Evolutionary conservation across 2,888 invertebrate species (phyloP), one percentile per base, ranked within the genome.

Genomic region (Orchestes rusci): DNA sequence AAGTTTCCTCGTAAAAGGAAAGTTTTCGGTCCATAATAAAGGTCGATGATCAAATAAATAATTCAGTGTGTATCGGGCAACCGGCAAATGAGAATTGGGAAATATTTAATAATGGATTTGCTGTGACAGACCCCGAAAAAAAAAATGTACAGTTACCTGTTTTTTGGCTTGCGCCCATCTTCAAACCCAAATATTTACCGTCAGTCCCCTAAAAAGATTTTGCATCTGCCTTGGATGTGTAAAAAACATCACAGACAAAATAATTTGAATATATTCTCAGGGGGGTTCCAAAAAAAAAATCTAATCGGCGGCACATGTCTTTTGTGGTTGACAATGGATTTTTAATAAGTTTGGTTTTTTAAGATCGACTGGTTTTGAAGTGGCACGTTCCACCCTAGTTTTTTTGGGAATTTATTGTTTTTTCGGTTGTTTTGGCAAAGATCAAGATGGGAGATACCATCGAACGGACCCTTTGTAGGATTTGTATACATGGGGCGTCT

Each of bases 21-120:
- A 48, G 36, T 39, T 41, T 41, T 36, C 35, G 19, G 39, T 28
- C n/a, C n/a, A 39, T 43, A 48, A 48, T 43, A 48, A 43, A 40
- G 48, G 48, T 43, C 48, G 48, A 43, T 48, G 48, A 48, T 48
- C 48, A 43, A 48, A 48, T 48, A 48, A 48, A 48, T 48, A 48
- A 48, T 48, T 48, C 43, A 48, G 18, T 31, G 28, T 23, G 43
- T 43, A n/a, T n/a, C n/a, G n/a, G n/a, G n/a, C n/a, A n/a, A n/a
- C n/a, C n/a, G n/a, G n/a, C n/a, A n/a, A n/a, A n/a, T n/a, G n/a
- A n/a, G n/a, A n/a, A n/a, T n/a, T n/a, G n/a, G n/a, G n/a, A n/a
- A n/a, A n/a, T n/a, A n/a, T n/a, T n/a, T n/a, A n/a, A n/a, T n/a
- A n/a, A n/a, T n/a, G n/a, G n/a, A n/a, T n/a, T n/a, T n/a, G n/a